These are phyloP conservation scores for Asbolus verrucosus DNA, from an alignment of 1,140 invertebrate species.

Conservation along the genomic window DNA sequence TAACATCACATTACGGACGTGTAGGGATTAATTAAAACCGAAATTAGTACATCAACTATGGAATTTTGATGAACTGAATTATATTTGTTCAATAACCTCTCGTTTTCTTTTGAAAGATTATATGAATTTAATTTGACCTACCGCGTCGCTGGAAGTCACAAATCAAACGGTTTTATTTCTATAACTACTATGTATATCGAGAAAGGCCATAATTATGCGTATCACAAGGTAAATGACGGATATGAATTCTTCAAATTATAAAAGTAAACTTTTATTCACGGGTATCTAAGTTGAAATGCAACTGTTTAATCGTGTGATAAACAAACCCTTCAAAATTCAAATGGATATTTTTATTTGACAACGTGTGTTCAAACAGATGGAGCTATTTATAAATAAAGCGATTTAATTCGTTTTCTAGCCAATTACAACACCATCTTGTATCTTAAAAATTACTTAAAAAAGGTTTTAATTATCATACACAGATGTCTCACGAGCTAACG, in stretches of 20 bases:
- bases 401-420: too few species aligned
- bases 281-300: too few species aligned
- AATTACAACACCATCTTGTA: too few species aligned
- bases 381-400: too few species aligned
- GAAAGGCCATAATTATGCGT: neutral
- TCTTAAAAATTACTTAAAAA: too few species aligned
- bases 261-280: too few species aligned
- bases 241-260: neutral
- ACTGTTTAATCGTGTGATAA: too few species aligned
- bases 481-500: too few species aligned
- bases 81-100: conserved; percentile 18
- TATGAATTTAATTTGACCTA: neutral
- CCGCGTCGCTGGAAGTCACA: neutral
- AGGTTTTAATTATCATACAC: too few species aligned
- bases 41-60: conserved; percentile 7
- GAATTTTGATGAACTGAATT: neutral
- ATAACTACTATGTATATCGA: neutral
- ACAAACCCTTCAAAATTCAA: too few species aligned
- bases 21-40: conserved; percentile 34
- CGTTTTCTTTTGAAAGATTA: neutral
- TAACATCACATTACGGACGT: conserved; percentile 5
- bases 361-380: too few species aligned
- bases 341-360: too few species aligned
- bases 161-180: neutral
- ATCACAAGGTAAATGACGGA: neutral